Percentiles rank a stretch among this genome's conserved stretches.
Conservation (phyloP, 2,888 invertebrate genomes). For the Dascillus cervinus region DNA sequence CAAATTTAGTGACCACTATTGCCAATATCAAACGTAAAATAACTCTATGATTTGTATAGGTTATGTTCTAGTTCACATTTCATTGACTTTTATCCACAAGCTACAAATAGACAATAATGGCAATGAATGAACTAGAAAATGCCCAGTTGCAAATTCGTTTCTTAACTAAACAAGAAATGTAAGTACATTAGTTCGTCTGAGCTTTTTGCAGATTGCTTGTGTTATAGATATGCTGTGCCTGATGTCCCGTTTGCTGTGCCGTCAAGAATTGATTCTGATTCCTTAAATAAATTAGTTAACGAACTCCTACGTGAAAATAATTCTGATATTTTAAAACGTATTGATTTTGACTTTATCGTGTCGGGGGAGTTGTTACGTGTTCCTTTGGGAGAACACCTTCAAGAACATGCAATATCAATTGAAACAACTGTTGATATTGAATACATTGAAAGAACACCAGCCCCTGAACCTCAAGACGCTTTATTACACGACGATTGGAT, state of each 20-base stretch:
- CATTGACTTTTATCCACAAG: not conserved
- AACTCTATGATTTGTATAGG: no score
- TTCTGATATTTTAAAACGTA: slow-evolving; percentile 34
- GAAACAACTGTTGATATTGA: slow-evolving; percentile 86
- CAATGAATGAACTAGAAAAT: slow-evolving; percentile 37
- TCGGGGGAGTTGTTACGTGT: slow-evolving; percentile 73
- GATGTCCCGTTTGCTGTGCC: slow-evolving; percentile 80
- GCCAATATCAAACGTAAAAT: no score
- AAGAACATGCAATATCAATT: slow-evolving; percentile 65
- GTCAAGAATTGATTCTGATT: slow-evolving; percentile 56
- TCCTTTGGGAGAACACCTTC: slow-evolving; percentile 65
- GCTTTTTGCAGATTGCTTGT: slow-evolving; percentile 7
- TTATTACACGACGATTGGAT: slow-evolving; percentile 97
- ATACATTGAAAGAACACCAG: slow-evolving; percentile 83
- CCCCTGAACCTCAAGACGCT: slow-evolving; percentile 88
- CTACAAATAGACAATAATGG: slow-evolving; percentile 4
- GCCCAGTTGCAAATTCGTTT: slow-evolving; percentile 71
- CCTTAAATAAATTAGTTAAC: slow-evolving; percentile 74
- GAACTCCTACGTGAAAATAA: slow-evolving; percentile 61
- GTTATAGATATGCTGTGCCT: slow-evolving; percentile 74
- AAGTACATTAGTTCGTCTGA: slow-evolving; percentile 38
- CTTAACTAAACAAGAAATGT: slow-evolving; percentile 75
- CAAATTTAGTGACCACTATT: no score
- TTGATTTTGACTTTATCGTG: slow-evolving; percentile 84
- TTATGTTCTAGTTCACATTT: no score